phyloP scores from a whole-genome alignment of 2,113 vertebrate genomes.

The Hucho hucho region DNA sequence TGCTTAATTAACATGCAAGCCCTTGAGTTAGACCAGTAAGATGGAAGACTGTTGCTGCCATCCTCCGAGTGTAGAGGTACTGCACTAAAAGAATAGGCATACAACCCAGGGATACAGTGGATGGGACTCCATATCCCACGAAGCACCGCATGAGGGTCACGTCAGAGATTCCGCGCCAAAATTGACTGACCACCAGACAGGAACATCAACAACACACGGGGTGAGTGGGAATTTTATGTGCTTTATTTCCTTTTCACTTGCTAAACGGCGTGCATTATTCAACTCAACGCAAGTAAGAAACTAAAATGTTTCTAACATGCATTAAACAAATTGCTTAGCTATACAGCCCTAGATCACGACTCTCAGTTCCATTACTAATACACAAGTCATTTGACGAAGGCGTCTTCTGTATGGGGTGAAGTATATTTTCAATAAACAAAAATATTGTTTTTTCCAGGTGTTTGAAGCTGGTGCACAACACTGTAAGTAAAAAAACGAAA shows the following conservation, averaged over 20 bases:
- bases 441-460: too few species aligned
- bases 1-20: background rate
- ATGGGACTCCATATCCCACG: background rate
- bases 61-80: background rate
- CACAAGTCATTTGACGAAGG: too few species aligned
- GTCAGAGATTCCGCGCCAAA: background rate
- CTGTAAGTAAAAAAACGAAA: too few species aligned
- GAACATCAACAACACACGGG: background rate
- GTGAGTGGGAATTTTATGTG: background rate
- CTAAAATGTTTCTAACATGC: too few species aligned
- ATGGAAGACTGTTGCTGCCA: background rate
- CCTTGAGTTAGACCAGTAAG: background rate
- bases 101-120: background rate
- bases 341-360: too few species aligned
- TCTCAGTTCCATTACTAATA: too few species aligned
- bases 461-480: too few species aligned
- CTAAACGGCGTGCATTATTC: background rate
- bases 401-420: too few species aligned
- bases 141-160: background rate
- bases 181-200: background rate
- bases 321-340: too few species aligned
- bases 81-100: background rate
- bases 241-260: background rate
- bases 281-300: too few species aligned
- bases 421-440: too few species aligned